Percentiles rank a stretch among this genome's conserved stretches.
phyloP scores from a whole-genome alignment of 2,113 vertebrate species.

The Brachyistius frenatus region DNA sequence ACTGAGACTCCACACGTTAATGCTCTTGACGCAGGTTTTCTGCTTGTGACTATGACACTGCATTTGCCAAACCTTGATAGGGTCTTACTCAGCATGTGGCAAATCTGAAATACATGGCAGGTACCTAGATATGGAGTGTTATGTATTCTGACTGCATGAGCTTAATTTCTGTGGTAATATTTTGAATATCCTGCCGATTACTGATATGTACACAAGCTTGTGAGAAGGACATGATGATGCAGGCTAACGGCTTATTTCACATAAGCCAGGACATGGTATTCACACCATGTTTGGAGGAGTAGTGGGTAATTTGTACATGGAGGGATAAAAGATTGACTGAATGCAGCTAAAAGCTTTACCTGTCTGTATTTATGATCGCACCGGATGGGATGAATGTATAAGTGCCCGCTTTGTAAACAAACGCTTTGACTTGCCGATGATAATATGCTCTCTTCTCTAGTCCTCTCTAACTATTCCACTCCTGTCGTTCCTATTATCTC shows the following conservation, averaged over 20 bases:
- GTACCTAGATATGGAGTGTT: background rate
- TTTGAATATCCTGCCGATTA: constrained; percentile 11
- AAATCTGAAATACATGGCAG: background rate
- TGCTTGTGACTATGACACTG: background rate
- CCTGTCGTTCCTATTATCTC: constrained; percentile 23
- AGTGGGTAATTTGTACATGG: background rate
- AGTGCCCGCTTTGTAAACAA: background rate
- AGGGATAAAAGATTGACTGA: background rate
- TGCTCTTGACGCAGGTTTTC: background rate
- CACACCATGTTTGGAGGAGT: background rate
- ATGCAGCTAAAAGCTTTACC: background rate
- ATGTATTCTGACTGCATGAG: background rate
- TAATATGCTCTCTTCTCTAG: constrained; percentile 12
- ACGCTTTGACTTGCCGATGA: constrained; percentile 29
- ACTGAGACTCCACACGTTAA: background rate
- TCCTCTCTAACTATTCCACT: constrained; percentile 2
- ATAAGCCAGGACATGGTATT: background rate
- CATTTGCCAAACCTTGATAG: background rate
- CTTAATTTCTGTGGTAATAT: background rate
- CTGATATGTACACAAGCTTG: constrained; percentile 13
- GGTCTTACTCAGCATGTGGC: background rate
- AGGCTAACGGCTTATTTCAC: constrained; percentile 18
- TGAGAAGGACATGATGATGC: background rate
- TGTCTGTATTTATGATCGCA: constrained; percentile 1
- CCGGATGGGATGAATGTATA: background rate